Base-by-base conservation (phyloP, 64 coral and sea anemone genomes). In the Orbicella faveolata region DNA sequence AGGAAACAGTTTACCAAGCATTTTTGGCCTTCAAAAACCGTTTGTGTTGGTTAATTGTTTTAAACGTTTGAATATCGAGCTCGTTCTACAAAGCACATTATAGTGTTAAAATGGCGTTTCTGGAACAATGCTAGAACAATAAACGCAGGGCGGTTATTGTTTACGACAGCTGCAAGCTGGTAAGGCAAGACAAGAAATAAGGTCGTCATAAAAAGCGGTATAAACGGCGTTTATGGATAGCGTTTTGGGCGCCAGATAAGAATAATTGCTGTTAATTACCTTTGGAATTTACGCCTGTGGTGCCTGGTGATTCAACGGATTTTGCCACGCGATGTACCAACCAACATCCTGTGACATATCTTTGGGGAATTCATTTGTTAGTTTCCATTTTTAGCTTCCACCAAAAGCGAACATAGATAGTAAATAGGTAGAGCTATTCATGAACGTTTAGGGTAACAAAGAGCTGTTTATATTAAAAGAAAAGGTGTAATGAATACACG, bases 161-260 rank as follows among this genome's bases (percentile, higher is more conserved):
- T 52, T 44, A 72, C 21, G 48, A 44, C 82, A 85, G 82, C 82
- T 85, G 82, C 62, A 83, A 23, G 35, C 15, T 66, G 26, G 34
- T 57, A 36, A 83, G 39, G 61, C 18, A 66, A 52, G 16, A 30
- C 37, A 52, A 52, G 63, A 12, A 51, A 34, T 48, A 37, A 52
- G 52, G 65, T 73, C 53, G 44, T 63, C 2, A 23, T 83, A 48
- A 62, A 44, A 63, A 79, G 64, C 11, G 36, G 65, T 37, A 35
- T 44, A 68, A 84, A 84, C 72, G 21, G 82, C 39, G 37, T 72
- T 84, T 67, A 41, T 21, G 23, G 39, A 21, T 70, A 26, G 18
- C 37, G 66, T 73, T 85, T 69, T 7, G 37, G 82, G 57, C 72
- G 51, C 65, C 82, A 85, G 41, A 70, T 48, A 21, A 84, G 54